phyloP scores from a whole-genome alignment of 2,888 invertebrate genomes.

The Hyalella azteca region DNA sequence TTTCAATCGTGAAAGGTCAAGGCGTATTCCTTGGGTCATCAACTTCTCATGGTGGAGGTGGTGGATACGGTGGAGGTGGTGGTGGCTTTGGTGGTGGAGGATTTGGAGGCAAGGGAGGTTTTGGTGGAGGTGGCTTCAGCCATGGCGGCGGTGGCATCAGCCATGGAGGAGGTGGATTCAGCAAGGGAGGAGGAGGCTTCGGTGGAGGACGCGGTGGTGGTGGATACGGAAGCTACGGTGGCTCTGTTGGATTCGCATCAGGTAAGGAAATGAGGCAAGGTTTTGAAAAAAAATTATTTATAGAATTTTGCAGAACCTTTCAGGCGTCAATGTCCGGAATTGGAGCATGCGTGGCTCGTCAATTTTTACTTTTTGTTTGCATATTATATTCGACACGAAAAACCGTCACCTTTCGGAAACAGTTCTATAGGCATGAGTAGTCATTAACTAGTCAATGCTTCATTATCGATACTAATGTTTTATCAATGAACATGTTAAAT shows the following conservation, averaged over 20 bases:
- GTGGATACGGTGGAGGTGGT: neutral
- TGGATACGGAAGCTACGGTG: neutral
- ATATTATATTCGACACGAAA: too few species aligned
- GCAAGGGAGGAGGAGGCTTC: slow-evolving; percentile 9
- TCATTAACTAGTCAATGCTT: too few species aligned
- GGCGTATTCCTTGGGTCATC: neutral
- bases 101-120: neutral
- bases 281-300: too few species aligned
- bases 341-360: too few species aligned
- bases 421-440: too few species aligned
- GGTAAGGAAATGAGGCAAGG: neutral
- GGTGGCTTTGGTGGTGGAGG: neutral
- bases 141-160: neutral
- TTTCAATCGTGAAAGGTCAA: neutral
- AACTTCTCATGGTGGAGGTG: neutral
- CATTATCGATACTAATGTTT: too few species aligned
- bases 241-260: neutral
- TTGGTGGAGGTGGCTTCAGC: neutral
- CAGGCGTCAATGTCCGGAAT: too few species aligned
- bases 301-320: too few species aligned
- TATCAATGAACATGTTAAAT: too few species aligned
- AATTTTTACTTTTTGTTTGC: too few species aligned
- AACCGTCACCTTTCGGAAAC: too few species aligned
- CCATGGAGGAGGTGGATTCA: neutral
- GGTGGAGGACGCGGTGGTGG: neutral